These are phyloP conservation scores for Neomonachus schauinslandi DNA, from an alignment of 2,113 vertebrate genomes.

Conservation along the genomic window DNA sequence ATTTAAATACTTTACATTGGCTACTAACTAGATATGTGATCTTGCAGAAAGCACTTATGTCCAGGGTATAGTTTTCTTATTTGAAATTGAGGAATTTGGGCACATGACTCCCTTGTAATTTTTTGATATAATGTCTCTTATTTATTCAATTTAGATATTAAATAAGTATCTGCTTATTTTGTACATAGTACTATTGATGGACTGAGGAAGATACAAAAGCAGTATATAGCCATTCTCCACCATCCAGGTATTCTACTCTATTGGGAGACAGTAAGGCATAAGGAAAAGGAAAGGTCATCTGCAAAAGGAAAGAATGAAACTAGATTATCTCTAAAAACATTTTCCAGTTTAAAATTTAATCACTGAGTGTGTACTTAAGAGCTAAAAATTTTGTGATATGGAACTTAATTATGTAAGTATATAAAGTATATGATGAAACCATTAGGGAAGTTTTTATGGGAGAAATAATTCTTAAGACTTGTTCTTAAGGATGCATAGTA, in stretches of 20 bases:
- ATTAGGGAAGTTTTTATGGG: background rate
- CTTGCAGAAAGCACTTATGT: background rate
- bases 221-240: background rate
- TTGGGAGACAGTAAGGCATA: background rate
- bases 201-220: background rate
- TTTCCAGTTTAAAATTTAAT: slow-evolving; percentile 16
- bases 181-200: background rate
- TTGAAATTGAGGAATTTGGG: background rate
- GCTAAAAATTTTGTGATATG: background rate
- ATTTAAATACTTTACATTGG: background rate
- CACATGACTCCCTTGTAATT: background rate
- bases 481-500: background rate
- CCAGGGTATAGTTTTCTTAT: background rate
- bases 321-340: background rate
- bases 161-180: background rate
- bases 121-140: background rate
- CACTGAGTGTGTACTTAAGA: background rate
- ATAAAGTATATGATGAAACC: background rate
- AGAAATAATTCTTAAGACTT: background rate
- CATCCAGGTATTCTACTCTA: background rate
- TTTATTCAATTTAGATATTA: background rate
- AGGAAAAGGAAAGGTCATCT: too few relatives aligned
- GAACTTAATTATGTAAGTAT: background rate
- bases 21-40: background rate
- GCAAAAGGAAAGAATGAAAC: background rate